A percentile compares a stretch with the other conserved stretches of the same genome.
phyloP scores from a whole-genome alignment of 2,888 invertebrate species.

The Eugnorisma glareosa region DNA sequence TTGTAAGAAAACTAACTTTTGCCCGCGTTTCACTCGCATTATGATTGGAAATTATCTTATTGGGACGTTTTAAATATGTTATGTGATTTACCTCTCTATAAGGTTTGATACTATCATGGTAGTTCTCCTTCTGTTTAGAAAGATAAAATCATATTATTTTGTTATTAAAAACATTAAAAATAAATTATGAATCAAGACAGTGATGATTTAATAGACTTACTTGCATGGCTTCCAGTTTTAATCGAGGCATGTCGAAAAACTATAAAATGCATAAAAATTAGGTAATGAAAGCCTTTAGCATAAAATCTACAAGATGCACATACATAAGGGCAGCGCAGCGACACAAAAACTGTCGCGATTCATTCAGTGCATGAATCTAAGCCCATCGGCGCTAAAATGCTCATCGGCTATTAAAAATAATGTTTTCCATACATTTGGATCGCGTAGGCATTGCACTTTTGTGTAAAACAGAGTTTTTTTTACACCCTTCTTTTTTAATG shows the following conservation, averaged over 20 bases:
- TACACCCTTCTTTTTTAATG: neutral
- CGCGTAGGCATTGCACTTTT: neutral
- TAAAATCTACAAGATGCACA: neutral
- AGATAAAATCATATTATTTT: neutral
- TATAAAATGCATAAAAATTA: neutral
- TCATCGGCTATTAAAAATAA: neutral
- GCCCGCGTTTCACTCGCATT: neutral
- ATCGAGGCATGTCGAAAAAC: conserved; percentile 46
- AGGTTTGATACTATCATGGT: conserved; percentile 12
- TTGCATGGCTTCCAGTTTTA: conserved; percentile 27
- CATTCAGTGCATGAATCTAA: neutral
- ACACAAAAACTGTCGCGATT: neutral
- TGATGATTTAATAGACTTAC: neutral
- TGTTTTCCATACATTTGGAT: neutral
- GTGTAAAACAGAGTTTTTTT: neutral
- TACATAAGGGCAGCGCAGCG: neutral
- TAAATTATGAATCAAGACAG: neutral
- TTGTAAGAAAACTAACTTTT: too few species aligned
- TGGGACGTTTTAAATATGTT: neutral
- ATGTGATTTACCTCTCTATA: conserved; percentile 18
- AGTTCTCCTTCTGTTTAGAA: conserved; percentile 9
- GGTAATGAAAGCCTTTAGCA: neutral
- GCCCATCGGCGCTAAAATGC: neutral
- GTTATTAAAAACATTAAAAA: neutral
- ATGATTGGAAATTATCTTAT: neutral